Percentiles rank a stretch among this genome's conserved stretches.
Conservation (phyloP, 2,113 vertebrate species). For the Elaphurus davidianus region DNA sequence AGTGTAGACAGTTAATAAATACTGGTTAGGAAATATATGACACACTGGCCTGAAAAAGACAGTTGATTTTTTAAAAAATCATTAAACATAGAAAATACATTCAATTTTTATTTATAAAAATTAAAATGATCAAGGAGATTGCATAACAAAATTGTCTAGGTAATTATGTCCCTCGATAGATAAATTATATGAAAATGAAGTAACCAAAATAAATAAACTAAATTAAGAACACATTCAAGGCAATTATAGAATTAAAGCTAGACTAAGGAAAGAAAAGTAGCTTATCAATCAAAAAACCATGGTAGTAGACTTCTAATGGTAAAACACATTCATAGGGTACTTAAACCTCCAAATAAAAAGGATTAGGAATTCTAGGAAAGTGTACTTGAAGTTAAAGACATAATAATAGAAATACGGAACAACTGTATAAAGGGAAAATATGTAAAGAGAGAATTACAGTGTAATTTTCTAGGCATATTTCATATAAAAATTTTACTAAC, state of each 20-base stretch:
- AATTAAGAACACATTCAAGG: neutral
- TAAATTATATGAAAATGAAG: slow-evolving; percentile 5
- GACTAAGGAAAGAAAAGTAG: neutral
- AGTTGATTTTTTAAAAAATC: neutral
- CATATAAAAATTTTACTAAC: neutral
- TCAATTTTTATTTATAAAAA: neutral
- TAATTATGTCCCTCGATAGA: neutral
- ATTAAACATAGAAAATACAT: neutral
- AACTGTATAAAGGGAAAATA: neutral
- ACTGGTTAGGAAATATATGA: neutral
- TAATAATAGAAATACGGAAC: neutral
- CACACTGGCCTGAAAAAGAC: neutral
- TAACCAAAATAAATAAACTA: neutral
- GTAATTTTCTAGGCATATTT: neutral
- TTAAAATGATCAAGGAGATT: neutral
- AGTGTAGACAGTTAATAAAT: neutral
- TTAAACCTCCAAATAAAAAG: neutral
- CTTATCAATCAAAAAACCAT: neutral
- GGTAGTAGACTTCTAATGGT: neutral
- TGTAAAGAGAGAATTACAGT: neutral
- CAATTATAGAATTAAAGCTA: neutral
- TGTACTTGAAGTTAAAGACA: neutral
- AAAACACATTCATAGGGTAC: neutral
- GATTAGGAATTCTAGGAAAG: neutral
- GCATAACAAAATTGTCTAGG: neutral